These are phyloP conservation scores for Agriopis marginaria DNA, from an alignment of 2,888 invertebrate species.

Conservation along the genomic window DNA sequence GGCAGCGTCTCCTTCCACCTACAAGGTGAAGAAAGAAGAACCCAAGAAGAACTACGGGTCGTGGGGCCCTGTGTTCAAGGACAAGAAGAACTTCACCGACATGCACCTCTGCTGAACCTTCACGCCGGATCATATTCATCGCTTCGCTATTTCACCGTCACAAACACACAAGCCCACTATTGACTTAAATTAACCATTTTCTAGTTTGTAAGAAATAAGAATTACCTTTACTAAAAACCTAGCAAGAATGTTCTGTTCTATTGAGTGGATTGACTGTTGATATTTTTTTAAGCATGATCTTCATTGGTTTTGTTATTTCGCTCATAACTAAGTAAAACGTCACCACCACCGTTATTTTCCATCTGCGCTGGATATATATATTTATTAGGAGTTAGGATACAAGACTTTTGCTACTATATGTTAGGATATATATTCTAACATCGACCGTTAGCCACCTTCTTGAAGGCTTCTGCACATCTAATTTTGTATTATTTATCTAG, in stretches of 20 bases:
- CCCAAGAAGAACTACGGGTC: slow-evolving; percentile 86
- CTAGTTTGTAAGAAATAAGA: not conserved
- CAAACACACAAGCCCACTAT: slow-evolving; percentile 30
- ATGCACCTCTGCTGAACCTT: slow-evolving; percentile 88
- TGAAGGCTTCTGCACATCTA: too few relatives aligned
- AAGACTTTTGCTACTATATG: too few relatives aligned
- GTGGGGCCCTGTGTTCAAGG: slow-evolving; percentile 92
- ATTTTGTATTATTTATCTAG: too few relatives aligned
- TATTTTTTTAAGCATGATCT: not conserved
- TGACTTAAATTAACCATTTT: not conserved
- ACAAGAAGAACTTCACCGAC: slow-evolving; percentile 90
- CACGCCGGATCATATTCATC: slow-evolving; percentile 58
- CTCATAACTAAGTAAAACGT: not conserved
- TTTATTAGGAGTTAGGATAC: not conserved
- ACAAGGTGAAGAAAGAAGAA: slow-evolving; percentile 72
- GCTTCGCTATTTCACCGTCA: slow-evolving; percentile 53
- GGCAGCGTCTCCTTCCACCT: slow-evolving; percentile 60
- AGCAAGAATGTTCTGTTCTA: too few relatives aligned
- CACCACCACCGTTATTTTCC: not conserved
- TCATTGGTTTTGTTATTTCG: not conserved
- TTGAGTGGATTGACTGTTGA: not conserved
- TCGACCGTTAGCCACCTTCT: too few relatives aligned
- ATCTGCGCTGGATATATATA: not conserved
- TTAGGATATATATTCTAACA: too few relatives aligned
- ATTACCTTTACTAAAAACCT: not conserved